Base-by-base conservation (phyloP, 2,113 vertebrate species). In the Carassius carassius region DNA sequence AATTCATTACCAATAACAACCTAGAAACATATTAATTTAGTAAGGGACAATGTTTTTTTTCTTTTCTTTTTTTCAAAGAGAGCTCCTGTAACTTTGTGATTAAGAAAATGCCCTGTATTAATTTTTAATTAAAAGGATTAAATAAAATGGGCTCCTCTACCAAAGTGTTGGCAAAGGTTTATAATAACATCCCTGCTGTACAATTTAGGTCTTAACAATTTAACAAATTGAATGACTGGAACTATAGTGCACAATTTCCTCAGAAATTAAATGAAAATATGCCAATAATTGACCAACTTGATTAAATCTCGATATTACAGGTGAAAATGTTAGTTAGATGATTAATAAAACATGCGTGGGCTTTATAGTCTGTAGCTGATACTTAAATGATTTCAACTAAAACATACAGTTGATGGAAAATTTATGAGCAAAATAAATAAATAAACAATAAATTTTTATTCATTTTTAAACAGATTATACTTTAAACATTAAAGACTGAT, bases 91-190 rank as follows among this genome's bases (percentile, higher is more conserved):
- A 69, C 84, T 89, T 84, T 88, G 41, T 84, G 87, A 91, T 93
- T 73, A 86, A 87, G 89, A 89, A 49, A 83, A 83, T 69, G 54
- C 9, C n/a, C 60, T 90, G 90, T 85, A 87, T 69, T 84, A 74
- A 80, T 88, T 91, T 91, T 90, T 87, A 91, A 90, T 89, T 87
- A 90, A 81, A 82, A 78, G 81, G 86, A 82, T 86, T 84, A 79
- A 83, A 87, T 72, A 35, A 84, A 88, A 77, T 23, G 3, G 11
- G 47, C 54, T 74, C 79, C 44, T 86, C 62, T 41, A 35, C 70
- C 0, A 19, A 78, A 47, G 81, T 81, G 56, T 79, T 80, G 78
- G 78, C 0, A 51, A 75, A 29, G 82, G 79, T 67, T 83, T 80
- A 85, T 65, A 75, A 67, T 62, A 58, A 54, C 25, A 83, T 62